phyloP scores from a whole-genome alignment of 2,888 invertebrate species.

The Rapana venosa region DNA sequence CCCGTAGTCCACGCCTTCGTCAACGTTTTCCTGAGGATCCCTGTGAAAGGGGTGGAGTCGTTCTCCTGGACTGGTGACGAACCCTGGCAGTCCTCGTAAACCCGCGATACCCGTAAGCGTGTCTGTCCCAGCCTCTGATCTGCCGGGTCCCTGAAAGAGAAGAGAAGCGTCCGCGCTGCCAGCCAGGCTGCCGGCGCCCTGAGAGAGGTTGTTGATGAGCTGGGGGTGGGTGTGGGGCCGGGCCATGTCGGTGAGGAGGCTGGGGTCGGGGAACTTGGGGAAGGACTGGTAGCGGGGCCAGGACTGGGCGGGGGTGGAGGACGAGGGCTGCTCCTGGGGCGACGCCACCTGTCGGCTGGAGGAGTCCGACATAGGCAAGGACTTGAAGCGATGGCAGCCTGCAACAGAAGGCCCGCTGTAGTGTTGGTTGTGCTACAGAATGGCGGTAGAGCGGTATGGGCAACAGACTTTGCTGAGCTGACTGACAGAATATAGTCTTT shows the following conservation, averaged over 20 bases:
- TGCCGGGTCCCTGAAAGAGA: not conserved
- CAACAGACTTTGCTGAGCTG: no score
- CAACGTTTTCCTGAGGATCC: constrained; percentile 27
- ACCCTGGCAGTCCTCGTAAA: not conserved
- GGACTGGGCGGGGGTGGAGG: constrained; percentile 26
- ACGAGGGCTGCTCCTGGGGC: not conserved
- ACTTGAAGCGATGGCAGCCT: constrained; percentile 34
- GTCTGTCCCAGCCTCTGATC: not conserved
- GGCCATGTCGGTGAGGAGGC: not conserved
- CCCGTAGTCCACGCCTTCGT: constrained; percentile 8
- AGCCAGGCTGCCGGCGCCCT: not conserved
- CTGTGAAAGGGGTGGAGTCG: not conserved
- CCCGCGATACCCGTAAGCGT: not conserved
- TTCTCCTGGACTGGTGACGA: not conserved
- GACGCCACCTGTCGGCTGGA: not conserved
- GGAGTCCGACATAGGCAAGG: not conserved
- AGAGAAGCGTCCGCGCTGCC: not conserved
- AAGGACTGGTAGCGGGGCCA: constrained; percentile 36
- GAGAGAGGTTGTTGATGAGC: constrained; percentile 24
- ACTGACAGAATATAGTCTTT: no score
- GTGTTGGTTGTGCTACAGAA: no score
- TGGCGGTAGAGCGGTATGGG: no score
- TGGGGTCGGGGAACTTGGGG: constrained; percentile 7
- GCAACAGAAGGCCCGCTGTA: not conserved
- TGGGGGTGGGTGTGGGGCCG: constrained; percentile 20